Conservation (phyloP, 30 jellyfish, hydroid and myxozoan species). For the Aurelia aurita complex sp. Pacific region DNA sequence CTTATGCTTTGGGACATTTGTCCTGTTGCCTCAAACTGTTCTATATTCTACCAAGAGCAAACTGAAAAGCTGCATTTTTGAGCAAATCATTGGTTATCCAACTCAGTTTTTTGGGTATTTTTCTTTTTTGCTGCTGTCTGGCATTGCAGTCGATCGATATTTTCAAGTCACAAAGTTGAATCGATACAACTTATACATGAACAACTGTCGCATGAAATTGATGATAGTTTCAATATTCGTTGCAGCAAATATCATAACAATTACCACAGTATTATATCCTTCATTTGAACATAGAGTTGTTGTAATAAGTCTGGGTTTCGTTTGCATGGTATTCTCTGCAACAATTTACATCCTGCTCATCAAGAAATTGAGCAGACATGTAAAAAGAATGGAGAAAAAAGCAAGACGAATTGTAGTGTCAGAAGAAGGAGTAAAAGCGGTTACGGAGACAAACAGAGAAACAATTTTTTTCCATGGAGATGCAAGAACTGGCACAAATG, state of each 20-base stretch:
- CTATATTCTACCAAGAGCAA: conserved; percentile 16
- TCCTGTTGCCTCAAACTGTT: no score
- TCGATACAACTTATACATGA: conserved; percentile 47
- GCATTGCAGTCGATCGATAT: conserved; percentile 36
- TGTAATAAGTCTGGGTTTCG: not conserved
- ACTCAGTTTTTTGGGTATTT: not conserved
- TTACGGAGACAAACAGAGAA: no score
- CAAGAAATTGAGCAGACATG: no score
- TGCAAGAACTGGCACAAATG: no score
- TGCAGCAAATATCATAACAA: no score
- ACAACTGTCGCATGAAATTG: conserved; percentile 34
- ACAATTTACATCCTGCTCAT: no score
- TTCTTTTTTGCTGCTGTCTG: conserved; percentile 25
- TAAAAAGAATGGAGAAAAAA: no score
- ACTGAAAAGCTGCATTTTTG: not conserved
- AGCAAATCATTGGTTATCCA: no score
- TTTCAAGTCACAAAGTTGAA: conserved; percentile 47
- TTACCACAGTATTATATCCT: not conserved
- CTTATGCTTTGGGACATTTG: conserved; percentile 32
- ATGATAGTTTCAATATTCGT: not conserved
- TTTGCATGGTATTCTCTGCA: no score
- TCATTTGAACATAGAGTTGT: conserved; percentile 3
- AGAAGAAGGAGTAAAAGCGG: no score
- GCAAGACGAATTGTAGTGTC: no score
- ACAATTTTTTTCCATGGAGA: no score